Evolutionary conservation across 37 sponge, comb jelly and placozoan genomes (phyloP).

Genomic region (Amphimedon queenslandica): DNA sequence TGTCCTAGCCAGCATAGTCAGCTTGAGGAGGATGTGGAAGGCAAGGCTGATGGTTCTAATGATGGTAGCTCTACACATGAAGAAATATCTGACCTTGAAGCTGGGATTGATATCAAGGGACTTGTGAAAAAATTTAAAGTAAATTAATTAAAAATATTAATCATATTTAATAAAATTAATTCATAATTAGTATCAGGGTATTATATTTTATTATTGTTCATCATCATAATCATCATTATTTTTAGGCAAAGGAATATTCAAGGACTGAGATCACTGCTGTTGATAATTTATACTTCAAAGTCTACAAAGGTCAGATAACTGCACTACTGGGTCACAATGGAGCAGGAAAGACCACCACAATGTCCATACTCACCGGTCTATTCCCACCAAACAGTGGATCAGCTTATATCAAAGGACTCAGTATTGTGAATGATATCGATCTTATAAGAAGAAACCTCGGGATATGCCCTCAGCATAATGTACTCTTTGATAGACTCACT

Average conservation of each 20-base stretch:
- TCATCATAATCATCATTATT: neutral
- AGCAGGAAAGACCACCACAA: conserved; percentile 97
- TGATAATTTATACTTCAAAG: conserved; percentile 72
- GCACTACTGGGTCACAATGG: conserved; percentile 97
- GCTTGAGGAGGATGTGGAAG: no score
- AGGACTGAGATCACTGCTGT: no score
- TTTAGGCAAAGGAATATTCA: no score
- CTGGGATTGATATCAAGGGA: no score
- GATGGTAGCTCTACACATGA: no score
- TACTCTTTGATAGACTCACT: conserved; percentile 81
- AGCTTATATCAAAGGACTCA: conserved; percentile 68
- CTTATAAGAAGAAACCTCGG: conserved; percentile 65
- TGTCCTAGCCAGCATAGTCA: no score
- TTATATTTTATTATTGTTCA: no score
- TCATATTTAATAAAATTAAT: no score
- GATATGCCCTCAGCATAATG: conserved; percentile 88
- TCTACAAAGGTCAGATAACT: conserved; percentile 92
- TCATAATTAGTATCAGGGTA: no score
- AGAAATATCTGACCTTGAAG: no score
- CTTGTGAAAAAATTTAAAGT: conserved; percentile 6
- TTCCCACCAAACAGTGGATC: conserved; percentile 79
- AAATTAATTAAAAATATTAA: no score
- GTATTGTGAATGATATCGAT: conserved; percentile 66
- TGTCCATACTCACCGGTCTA: conserved; percentile 87
- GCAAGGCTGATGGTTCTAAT: no score